Evolutionary conservation across 2,888 invertebrate genomes (phyloP).

Genomic region (Dioctria linearis): DNA sequence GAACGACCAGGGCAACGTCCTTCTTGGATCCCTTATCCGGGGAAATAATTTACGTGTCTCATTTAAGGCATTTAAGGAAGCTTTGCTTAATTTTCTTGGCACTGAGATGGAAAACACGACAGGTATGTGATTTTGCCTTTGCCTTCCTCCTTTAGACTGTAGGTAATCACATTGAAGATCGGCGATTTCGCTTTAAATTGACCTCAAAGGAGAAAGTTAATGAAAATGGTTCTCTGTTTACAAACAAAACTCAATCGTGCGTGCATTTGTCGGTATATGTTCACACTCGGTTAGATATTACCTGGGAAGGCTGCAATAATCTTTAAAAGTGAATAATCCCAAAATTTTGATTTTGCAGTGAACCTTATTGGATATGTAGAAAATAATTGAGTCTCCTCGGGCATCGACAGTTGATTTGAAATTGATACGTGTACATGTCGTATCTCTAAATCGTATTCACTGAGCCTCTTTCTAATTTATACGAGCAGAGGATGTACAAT

Average conservation of each 20-base stretch:
- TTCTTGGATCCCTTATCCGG: constrained; percentile 75
- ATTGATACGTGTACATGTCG: no score
- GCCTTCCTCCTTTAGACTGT: neutral
- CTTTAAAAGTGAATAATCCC: no score
- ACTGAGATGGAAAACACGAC: constrained; percentile 69
- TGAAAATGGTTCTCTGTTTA: constrained; percentile 13
- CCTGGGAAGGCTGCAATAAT: no score
- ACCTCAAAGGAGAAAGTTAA: constrained; percentile 1
- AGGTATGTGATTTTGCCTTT: constrained; percentile 34
- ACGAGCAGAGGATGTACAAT: no score
- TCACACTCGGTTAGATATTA: no score
- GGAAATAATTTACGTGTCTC: constrained; percentile 72
- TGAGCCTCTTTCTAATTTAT: no score
- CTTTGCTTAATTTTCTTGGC: constrained; percentile 80
- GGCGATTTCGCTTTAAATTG: neutral
- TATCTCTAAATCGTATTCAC: no score
- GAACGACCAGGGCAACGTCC: constrained; percentile 79
- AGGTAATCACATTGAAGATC: neutral
- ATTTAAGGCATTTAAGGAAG: constrained; percentile 84
- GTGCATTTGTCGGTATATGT: no score
- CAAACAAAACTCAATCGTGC: constrained; percentile 15
- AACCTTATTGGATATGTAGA: no score
- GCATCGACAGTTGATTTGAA: no score
- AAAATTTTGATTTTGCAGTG: no score
- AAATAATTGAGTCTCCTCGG: no score